A percentile compares a stretch with the other conserved stretches of the same genome.
These are phyloP conservation scores for Heteropelma amictum DNA, from an alignment of 2,888 invertebrate species.

Conservation along the genomic window DNA sequence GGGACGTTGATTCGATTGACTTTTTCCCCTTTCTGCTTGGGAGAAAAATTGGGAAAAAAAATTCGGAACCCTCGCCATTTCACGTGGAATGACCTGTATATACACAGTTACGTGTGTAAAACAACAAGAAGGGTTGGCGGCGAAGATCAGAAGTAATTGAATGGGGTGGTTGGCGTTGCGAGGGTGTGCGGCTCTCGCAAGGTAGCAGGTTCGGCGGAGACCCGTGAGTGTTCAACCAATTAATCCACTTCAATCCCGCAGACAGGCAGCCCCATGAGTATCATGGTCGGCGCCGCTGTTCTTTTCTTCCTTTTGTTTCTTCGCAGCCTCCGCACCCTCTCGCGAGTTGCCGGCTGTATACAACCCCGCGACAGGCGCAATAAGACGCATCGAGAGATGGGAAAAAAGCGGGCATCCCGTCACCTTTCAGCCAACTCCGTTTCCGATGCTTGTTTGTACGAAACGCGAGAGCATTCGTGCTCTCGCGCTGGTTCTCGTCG, in stretches of 20 bases:
- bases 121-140: constrained; percentile 58
- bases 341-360: constrained; percentile 5
- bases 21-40: background rate
- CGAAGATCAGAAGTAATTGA: constrained; percentile 73
- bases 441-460: constrained; percentile 5
- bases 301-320: constrained; percentile 52
- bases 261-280: constrained; percentile 67
- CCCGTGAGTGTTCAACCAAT: constrained; percentile 75
- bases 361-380: constrained; percentile 59
- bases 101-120: background rate
- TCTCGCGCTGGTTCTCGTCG: constrained; percentile 3
- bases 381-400: constrained; percentile 73
- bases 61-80: no score
- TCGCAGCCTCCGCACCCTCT: constrained; percentile 2
- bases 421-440: constrained; percentile 17
- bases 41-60: background rate
- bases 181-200: constrained; percentile 49
- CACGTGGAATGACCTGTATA: no score
- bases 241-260: constrained; percentile 74
- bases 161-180: constrained; percentile 60
- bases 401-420: constrained; percentile 62
- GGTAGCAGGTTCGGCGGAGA: constrained; percentile 62
- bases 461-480: background rate
- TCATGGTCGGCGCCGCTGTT: constrained; percentile 62
- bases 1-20: constrained; percentile 18